Evolutionary conservation across 2,797 vertebrate species (phyloP), one percentile per base, ranked within the genome.

Genomic region (Sorex maritimensis): DNA sequence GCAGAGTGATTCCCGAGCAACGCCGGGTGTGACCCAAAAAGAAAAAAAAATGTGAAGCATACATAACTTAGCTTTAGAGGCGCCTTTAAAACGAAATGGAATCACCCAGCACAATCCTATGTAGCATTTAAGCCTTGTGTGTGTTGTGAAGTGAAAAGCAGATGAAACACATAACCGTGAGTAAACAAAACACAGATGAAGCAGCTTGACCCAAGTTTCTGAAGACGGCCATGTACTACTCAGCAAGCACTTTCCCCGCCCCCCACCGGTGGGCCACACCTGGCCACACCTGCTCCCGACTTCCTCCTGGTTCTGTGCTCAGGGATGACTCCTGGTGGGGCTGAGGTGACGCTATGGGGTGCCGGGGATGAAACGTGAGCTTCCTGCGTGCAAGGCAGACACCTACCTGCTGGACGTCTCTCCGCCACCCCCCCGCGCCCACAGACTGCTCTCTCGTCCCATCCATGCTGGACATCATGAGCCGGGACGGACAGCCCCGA

Each of bases 131-230:
- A 85, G 61, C n/a, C 15, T 15, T 85, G 80, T 68, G 92, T 3
- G 88, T 91, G 67, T 92, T 89, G 26, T 72, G 81, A 88, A 71
- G 52, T 80, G 30, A 92, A 77, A 49, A 65, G 24, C 61, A 24
- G 58, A 65, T 67, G 6, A 34, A 94, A 94, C 81, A 90, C 34
- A 61, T 2, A 38, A 17, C 28, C n/a, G 0, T 86, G 23, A 86
- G 74, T 79, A 90, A 86, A 90, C 44, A 77, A 95, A 85, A 78
- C 77, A 85, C 30, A 85, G 80, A 69, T 49, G 19, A 91, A 86
- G 63, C 4, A 74, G 75, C 41, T 46, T 46, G 19, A 87, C 55
- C 28, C 89, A 30, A 63, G 21, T 73, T 81, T 73, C 65, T 87
- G 44, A 83, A 95, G 81, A 81, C 3, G 80, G 83, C 52, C 74